Conservation (phyloP, 1,140 invertebrate species). For the Pinna nobilis region DNA sequence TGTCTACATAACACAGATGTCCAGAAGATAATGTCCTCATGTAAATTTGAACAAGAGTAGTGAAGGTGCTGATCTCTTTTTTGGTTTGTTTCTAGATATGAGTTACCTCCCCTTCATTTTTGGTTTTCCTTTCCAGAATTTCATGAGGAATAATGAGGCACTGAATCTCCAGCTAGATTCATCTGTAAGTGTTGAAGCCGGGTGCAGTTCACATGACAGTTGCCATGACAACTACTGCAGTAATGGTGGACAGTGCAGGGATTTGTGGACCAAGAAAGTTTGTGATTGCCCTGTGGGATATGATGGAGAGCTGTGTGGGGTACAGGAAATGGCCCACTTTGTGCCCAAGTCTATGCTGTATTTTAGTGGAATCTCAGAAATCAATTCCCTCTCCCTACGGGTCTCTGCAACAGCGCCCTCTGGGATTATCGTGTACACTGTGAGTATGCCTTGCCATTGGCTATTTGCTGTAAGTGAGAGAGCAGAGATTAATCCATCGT, state of each 20-base stretch:
- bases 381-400: slow-evolving; percentile 45
- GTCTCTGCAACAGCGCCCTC: slow-evolving; percentile 28
- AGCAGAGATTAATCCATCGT: no score
- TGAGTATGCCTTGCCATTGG: no score
- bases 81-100: no score
- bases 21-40: no score
- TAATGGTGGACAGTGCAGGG: slow-evolving; percentile 55
- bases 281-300: slow-evolving; percentile 54
- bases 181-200: slow-evolving; percentile 11
- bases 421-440: no score
- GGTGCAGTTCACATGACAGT: slow-evolving; percentile 43
- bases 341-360: slow-evolving; percentile 43
- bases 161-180: neutral
- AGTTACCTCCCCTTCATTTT: no score
- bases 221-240: slow-evolving; percentile 41
- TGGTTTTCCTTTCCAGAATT: neutral
- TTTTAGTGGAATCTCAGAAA: slow-evolving; percentile 37
- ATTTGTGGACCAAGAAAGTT: slow-evolving; percentile 50
- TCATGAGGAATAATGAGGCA: neutral
- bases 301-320: slow-evolving; percentile 38
- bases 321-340: slow-evolving; percentile 55
- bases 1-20: no score
- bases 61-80: no score
- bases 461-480: no score
- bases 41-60: no score